These are phyloP conservation scores for Aix galericulata DNA, from an alignment of 2,113 vertebrate genomes.

Conservation along the genomic window DNA sequence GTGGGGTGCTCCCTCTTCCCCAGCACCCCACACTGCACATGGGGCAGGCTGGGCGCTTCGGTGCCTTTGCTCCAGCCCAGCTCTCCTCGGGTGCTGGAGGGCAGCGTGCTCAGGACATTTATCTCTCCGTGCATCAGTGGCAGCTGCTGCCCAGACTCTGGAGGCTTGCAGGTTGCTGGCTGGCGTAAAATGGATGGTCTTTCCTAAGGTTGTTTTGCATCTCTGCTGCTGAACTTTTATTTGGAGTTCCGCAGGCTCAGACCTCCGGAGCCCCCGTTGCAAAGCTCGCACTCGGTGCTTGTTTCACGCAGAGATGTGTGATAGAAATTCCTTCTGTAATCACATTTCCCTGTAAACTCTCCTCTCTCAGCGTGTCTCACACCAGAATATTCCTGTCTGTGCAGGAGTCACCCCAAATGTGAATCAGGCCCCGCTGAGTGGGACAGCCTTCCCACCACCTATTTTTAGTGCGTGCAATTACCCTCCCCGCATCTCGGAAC, in stretches of 20 bases:
- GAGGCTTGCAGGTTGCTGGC: background rate
- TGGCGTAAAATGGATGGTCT: background rate
- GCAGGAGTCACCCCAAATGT: slow-evolving; percentile 51
- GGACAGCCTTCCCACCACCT: slow-evolving; percentile 41
- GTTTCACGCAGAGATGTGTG: background rate
- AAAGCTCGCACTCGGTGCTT: background rate
- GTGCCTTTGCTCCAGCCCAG: background rate
- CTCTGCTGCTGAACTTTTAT: background rate
- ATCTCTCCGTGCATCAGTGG: background rate
- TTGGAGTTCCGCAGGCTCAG: background rate
- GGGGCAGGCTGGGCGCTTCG: background rate
- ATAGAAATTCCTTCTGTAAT: slow-evolving; percentile 1
- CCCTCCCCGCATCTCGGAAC: slow-evolving; percentile 16
- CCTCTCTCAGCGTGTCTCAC: background rate
- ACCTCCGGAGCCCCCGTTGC: background rate
- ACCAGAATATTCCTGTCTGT: slow-evolving; percentile 14
- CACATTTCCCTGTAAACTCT: background rate
- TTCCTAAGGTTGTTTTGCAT: background rate
- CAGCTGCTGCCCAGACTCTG: background rate
- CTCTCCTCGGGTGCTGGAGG: fast-evolving
- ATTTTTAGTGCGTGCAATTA: slow-evolving; percentile 64
- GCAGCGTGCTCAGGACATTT: background rate
- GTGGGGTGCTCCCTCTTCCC: background rate
- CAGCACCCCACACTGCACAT: too few relatives aligned
- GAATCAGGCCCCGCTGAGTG: slow-evolving; percentile 34